Conservation (phyloP, 1,140 invertebrate genomes). For the Rhizoglyphus robini region DNA sequence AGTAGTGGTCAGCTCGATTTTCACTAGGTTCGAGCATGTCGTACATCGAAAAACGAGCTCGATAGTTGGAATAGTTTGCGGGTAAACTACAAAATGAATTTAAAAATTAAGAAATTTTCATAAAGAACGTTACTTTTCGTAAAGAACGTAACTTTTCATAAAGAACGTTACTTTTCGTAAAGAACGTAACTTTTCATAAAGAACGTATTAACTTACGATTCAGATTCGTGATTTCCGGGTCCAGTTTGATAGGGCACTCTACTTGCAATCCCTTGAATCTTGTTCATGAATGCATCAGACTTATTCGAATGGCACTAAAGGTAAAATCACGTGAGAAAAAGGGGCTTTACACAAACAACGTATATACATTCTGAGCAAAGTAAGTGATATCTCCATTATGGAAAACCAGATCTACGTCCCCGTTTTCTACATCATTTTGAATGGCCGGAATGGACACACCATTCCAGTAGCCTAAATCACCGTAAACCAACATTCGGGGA, state of each 20-base stretch:
- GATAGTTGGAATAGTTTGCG: conserved; percentile 13
- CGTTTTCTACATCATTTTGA: conserved; percentile 61
- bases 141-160: too few relatives aligned
- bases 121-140: too few relatives aligned
- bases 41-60: conserved; percentile 51
- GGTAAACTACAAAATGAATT: neutral
- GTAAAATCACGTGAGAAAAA: conserved; percentile 91
- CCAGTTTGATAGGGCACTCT: conserved; percentile 82
- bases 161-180: too few relatives aligned
- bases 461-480: conserved; percentile 42
- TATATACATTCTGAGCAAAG: conserved; percentile 35
- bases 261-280: conserved; percentile 70
- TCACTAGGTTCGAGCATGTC: conserved; percentile 45
- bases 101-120: conserved; percentile 4
- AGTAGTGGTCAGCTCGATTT: conserved; percentile 54
- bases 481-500: conserved; percentile 38
- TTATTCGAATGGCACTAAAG: conserved; percentile 40
- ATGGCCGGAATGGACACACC: conserved; percentile 35
- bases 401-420: conserved; percentile 66
- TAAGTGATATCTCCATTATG: conserved; percentile 56
- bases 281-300: conserved; percentile 79
- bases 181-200: neutral
- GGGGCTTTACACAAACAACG: conserved; percentile 43
- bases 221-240: conserved; percentile 76
- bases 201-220: conserved; percentile 47